phyloP scores from a whole-genome alignment of 1,140 invertebrate species.

The Gonioctena quinquepunctata region DNA sequence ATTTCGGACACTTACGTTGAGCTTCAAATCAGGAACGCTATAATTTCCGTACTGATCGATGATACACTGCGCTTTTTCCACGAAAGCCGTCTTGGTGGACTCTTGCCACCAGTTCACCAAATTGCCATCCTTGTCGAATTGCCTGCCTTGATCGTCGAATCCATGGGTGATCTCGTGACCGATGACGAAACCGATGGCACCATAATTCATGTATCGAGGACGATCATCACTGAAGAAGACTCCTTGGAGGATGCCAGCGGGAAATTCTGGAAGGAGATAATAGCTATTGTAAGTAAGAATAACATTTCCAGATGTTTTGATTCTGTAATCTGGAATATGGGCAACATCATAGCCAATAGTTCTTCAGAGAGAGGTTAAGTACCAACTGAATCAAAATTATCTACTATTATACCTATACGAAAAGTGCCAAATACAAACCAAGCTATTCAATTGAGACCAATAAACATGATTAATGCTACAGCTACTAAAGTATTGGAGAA shows the following conservation, averaged over 20 bases:
- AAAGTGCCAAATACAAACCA: too few species aligned
- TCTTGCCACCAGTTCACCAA: constrained; percentile 65
- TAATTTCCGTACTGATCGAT: constrained; percentile 72
- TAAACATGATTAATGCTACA: too few species aligned
- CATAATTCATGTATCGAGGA: constrained; percentile 77
- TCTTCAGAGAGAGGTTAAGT: too few species aligned
- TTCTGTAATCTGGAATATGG: background rate
- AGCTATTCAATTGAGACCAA: too few species aligned
- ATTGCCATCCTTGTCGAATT: constrained; percentile 90
- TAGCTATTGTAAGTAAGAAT: background rate
- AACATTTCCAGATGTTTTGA: background rate
- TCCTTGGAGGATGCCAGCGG: constrained; percentile 77
- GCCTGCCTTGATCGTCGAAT: constrained; percentile 88
- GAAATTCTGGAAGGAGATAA: constrained; percentile 67
- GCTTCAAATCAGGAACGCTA: constrained; percentile 55
- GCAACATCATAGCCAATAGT: too few species aligned
- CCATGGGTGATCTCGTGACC: constrained; percentile 64
- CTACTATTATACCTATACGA: too few species aligned
- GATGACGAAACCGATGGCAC: constrained; percentile 72
- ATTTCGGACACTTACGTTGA: constrained; percentile 49
- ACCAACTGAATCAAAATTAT: too few species aligned
- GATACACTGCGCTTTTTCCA: constrained; percentile 68
- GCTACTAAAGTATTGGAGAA: too few species aligned
- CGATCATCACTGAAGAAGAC: constrained; percentile 71
- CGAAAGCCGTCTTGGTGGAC: constrained; percentile 57